Evolutionary conservation across 2,113 vertebrate genomes (phyloP).

Genomic region (Myotis davidii): DNA sequence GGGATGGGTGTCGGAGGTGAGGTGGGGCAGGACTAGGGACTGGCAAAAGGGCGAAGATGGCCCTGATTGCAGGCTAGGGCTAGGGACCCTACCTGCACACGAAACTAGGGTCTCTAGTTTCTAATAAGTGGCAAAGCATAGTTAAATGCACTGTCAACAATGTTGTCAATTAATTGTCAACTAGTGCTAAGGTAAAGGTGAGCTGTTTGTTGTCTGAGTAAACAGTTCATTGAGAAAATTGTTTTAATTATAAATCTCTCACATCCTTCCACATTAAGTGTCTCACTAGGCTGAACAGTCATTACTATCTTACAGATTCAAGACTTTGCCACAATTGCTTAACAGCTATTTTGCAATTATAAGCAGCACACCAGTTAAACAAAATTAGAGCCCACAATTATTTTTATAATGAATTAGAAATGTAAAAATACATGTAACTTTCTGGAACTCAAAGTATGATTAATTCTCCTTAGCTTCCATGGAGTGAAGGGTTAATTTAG

Average conservation of each 20-base stretch:
- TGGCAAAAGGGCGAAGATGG: no score
- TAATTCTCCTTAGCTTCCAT: constrained; percentile 82
- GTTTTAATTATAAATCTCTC: constrained; percentile 85
- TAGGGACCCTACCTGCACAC: no score
- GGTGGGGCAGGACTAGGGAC: no score
- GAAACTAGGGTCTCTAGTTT: not conserved
- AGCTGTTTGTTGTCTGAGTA: constrained; percentile 84
- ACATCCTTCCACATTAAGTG: constrained; percentile 81
- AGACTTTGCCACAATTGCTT: constrained; percentile 81
- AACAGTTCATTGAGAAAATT: constrained; percentile 86
- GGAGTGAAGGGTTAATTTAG: constrained; percentile 86
- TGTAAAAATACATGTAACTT: constrained; percentile 84
- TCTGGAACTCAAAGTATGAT: constrained; percentile 80
- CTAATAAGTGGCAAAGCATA: constrained; percentile 66
- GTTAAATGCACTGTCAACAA: constrained; percentile 72
- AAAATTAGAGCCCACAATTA: constrained; percentile 87
- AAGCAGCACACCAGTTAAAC: constrained; percentile 85
- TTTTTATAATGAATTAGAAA: constrained; percentile 87
- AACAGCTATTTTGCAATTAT: constrained; percentile 86
- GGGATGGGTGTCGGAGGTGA: no score
- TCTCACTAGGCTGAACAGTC: constrained; percentile 84
- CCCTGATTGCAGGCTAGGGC: no score
- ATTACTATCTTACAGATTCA: constrained; percentile 81
- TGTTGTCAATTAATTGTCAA: constrained; percentile 82
- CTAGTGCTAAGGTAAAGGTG: constrained; percentile 81